phyloP scores from a whole-genome alignment of 1,140 invertebrate genomes.

The Scaptomyza montana region DNA sequence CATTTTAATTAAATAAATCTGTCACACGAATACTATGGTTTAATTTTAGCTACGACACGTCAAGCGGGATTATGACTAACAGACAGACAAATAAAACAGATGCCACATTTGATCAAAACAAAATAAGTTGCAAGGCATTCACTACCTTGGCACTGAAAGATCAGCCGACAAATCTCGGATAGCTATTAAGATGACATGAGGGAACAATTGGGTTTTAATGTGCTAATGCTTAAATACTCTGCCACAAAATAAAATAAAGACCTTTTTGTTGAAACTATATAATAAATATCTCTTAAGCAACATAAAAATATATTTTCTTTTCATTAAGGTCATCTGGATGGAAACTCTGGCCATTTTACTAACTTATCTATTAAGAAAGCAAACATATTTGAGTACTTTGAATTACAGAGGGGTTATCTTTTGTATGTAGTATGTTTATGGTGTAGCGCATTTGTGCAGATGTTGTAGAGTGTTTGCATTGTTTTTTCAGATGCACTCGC shows the following conservation, averaged over 20 bases:
- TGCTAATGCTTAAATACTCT: not conserved
- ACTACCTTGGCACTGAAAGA: constrained; percentile 33
- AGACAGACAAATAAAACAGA: constrained; percentile 54
- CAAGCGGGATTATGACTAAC: constrained; percentile 68
- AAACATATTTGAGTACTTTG: constrained; percentile 15
- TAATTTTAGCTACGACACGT: constrained; percentile 71
- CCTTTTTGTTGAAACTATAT: too few relatives aligned
- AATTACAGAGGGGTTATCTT: constrained; percentile 8
- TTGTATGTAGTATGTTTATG: not conserved
- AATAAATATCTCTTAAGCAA: not conserved
- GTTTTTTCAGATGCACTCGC: constrained; percentile 46
- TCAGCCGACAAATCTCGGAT: not conserved
- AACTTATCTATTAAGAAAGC: constrained; percentile 13
- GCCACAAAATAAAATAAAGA: too few relatives aligned
- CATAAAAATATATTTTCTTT: too few relatives aligned
- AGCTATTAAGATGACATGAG: constrained; percentile 1
- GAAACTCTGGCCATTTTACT: constrained; percentile 10
- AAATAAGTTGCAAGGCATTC: constrained; percentile 34
- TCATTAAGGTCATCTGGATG: not conserved
- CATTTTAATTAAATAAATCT: constrained; percentile 65
- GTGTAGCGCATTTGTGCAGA: constrained; percentile 23
- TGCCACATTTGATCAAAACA: constrained; percentile 63
- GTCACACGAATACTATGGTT: constrained; percentile 61
- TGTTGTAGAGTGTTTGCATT: constrained; percentile 31
- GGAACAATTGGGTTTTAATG: not conserved